These are phyloP conservation scores for Tiliacea aurago DNA, from an alignment of 2,888 invertebrate species.

Conservation along the genomic window DNA sequence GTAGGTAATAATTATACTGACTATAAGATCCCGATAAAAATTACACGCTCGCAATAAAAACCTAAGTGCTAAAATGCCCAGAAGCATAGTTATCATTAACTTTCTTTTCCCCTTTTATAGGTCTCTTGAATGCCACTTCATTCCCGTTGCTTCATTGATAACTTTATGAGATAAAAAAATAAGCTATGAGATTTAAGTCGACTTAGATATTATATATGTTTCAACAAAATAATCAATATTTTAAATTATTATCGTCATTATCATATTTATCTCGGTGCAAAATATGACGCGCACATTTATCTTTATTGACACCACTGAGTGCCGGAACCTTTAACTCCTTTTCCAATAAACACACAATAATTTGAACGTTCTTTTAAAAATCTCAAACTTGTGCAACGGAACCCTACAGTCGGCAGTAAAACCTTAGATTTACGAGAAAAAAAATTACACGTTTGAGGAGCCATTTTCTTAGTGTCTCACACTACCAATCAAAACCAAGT, in stretches of 20 bases:
- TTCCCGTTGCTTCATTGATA: conserved; percentile 34
- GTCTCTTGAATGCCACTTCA: conserved; percentile 52
- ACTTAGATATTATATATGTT: not conserved
- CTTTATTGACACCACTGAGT: not conserved
- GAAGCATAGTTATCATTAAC: conserved; percentile 49
- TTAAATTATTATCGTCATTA: not conserved
- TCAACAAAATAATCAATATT: not conserved
- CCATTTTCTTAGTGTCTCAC: not conserved
- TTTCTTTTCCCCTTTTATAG: conserved; percentile 72
- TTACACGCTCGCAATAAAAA: conserved; percentile 20
- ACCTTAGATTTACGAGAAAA: conserved; percentile 13
- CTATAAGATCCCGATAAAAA: conserved; percentile 16
- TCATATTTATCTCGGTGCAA: not conserved
- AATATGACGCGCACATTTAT: not conserved
- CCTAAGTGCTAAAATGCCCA: conserved; percentile 30
- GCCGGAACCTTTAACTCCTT: not conserved
- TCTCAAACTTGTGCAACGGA: not conserved
- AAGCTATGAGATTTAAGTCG: not conserved
- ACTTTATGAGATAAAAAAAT: conserved; percentile 26
- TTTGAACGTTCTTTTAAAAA: not conserved
- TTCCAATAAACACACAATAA: not conserved
- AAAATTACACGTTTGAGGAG: conserved; percentile 20
- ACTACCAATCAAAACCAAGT: not conserved
- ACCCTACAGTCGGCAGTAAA: conserved; percentile 1
- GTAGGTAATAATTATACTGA: not conserved